Evolutionary conservation across 2,113 vertebrate species (phyloP), one percentile per base, ranked within the genome.

Genomic region (Syrrhaptes paradoxus): DNA sequence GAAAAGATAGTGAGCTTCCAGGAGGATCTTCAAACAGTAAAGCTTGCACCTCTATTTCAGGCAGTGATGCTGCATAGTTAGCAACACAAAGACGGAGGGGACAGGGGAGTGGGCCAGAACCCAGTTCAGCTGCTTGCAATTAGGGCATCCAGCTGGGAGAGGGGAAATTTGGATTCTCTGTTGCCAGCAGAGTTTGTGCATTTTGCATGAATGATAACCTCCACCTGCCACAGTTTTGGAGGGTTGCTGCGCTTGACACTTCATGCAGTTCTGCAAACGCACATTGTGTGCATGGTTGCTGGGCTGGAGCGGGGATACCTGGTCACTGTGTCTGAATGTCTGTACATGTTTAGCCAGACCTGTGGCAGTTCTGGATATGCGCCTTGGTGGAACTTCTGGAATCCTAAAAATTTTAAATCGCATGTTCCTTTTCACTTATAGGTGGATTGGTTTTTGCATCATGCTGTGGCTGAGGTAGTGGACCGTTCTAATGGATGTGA

Each of bases 401-500:
- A 84, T 84, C 51, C 59, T 58, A 7, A 80, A 72, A 58, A 29
- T 32, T 62, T 75, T 34, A 43, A 83, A 57, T 46, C 0, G 75
- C 79, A 77, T 32, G 78, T 87, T 63, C 71, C 36, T 57, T 86
- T 87, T 46, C 90, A 65, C 83, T 89, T 2, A 10, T 46, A 43
- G 48, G 38, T n/a, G 29, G 43, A 67, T 63, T 77, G 52, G 4
- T n/a, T 79, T 91, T 84, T 93, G 94, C 76, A 90, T 95, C 83
- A 46, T 94, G 88, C 90, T 89, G 85, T 92, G 68, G 55, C 38
- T 66, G 59, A 84, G 70, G 51, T 54, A 57, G 82, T 21, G 74
- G 17, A 76, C 29, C 0, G 0, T 86, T 46, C 20, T 66, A 19
- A 38, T 59, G 36, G 29, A 9, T 86, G 59, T 81, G 79, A 71